Conservation (phyloP, 2,797 vertebrate genomes). For the Helarctos malayanus region DNA sequence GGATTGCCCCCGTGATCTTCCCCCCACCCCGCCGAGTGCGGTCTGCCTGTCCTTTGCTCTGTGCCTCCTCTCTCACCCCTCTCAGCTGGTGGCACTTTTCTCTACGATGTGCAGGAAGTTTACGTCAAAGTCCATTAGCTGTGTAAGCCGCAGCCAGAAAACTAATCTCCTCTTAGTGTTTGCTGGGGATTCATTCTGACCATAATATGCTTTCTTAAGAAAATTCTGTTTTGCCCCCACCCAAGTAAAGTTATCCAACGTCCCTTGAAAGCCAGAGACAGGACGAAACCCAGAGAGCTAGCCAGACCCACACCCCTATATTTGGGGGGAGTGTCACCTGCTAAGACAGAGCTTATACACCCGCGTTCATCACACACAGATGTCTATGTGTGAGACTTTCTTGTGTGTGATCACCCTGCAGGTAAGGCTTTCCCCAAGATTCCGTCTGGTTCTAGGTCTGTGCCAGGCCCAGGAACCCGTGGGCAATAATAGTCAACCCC, state of each 20-base stretch:
- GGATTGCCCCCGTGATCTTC: not conserved
- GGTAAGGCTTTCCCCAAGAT: not conserved
- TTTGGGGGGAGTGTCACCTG: not conserved
- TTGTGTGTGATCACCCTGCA: too few relatives aligned
- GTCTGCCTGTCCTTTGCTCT: not conserved
- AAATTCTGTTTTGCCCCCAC: not conserved
- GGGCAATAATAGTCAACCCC: accelerated
- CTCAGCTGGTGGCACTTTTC: not conserved
- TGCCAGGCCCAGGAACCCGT: accelerated
- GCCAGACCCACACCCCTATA: not conserved
- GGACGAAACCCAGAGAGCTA: not conserved
- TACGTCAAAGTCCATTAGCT: not conserved
- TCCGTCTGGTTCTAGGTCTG: too few relatives aligned
- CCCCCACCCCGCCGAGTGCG: not conserved
- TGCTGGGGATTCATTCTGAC: not conserved
- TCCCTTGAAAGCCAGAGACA: not conserved
- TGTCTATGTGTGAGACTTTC: accelerated
- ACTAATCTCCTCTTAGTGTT: not conserved
- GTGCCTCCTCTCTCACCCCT: not conserved
- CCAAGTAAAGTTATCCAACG: not conserved
- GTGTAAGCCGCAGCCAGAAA: not conserved
- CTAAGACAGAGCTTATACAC: too few relatives aligned
- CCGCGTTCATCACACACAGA: accelerated
- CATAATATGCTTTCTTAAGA: not conserved
- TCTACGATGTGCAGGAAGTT: not conserved